Conservation (phyloP, 1,140 invertebrate genomes). For the Drosophila willistoni region DNA sequence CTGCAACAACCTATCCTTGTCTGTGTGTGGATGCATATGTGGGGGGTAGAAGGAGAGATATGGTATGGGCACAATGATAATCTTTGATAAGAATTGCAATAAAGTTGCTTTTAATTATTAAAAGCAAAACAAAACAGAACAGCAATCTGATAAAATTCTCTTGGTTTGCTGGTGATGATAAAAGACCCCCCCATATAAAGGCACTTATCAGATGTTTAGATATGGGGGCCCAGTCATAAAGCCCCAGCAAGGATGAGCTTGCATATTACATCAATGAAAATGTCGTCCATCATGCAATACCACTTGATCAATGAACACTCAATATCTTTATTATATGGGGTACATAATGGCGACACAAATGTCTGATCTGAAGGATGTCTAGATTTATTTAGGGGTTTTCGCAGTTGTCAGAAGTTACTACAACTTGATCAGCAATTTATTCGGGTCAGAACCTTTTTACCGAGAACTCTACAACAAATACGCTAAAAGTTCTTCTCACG, state of each 20-base stretch:
- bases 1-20: slow-evolving; percentile 8
- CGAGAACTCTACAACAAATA: not conserved
- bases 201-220: slow-evolving; percentile 9
- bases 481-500: slow-evolving; percentile 27
- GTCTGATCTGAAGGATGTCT: too few relatives aligned
- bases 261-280: not conserved
- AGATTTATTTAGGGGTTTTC: too few relatives aligned
- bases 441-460: too few relatives aligned
- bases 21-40: slow-evolving; percentile 48
- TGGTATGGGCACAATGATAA: slow-evolving; percentile 40
- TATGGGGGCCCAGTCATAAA: not conserved
- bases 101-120: slow-evolving; percentile 52
- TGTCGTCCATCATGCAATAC: not conserved
- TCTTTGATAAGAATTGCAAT: slow-evolving; percentile 72
- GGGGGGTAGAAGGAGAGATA: not conserved
- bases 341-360: too few relatives aligned
- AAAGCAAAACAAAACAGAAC: slow-evolving; percentile 20
- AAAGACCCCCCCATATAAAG: slow-evolving; percentile 4
- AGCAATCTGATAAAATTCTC: slow-evolving; percentile 45
- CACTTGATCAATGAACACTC: not conserved
- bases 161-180: slow-evolving; percentile 6
- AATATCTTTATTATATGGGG: too few relatives aligned
- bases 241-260: slow-evolving; percentile 1
- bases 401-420: too few relatives aligned
- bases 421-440: too few relatives aligned